Conservation (phyloP, 2,888 invertebrate genomes). For the Drosophila ustulata region DNA sequence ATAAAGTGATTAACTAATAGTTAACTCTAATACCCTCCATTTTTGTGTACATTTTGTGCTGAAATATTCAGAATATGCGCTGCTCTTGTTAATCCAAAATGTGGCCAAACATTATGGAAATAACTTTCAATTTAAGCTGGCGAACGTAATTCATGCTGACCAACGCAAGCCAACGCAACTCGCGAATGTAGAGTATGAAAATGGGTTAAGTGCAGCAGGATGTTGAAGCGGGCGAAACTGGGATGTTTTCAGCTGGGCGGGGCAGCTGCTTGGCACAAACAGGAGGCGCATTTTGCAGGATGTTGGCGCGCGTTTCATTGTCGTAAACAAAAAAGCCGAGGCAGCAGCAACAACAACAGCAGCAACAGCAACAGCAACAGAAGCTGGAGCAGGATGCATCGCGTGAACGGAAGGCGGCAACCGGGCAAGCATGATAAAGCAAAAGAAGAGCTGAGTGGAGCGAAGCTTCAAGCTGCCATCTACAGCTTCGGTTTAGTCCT, state of each 20-base stretch:
- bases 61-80: neutral
- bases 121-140: neutral
- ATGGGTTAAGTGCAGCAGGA: slow-evolving; percentile 76
- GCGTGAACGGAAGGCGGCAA: slow-evolving; percentile 49
- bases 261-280: slow-evolving; percentile 14
- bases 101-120: too few species aligned
- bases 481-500: slow-evolving; percentile 23
- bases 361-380: slow-evolving; percentile 28
- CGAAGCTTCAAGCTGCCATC: slow-evolving; percentile 34
- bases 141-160: neutral
- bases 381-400: slow-evolving; percentile 65
- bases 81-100: too few species aligned
- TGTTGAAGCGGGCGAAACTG: slow-evolving; percentile 30
- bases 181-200: slow-evolving; percentile 44
- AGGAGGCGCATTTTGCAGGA: slow-evolving; percentile 44
- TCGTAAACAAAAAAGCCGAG: slow-evolving; percentile 72
- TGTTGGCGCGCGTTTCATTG: slow-evolving; percentile 58
- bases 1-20: slow-evolving; percentile 1
- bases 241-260: neutral
- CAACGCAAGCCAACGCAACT: neutral
- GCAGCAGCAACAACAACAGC: slow-evolving; percentile 5
- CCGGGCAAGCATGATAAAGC: slow-evolving; percentile 41
- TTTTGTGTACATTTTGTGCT: neutral
- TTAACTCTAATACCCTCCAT: neutral
- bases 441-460: slow-evolving; percentile 4